Evolutionary conservation across 35 echinoderm and acorn worm genomes (phyloP).

Genomic region (Eucidaris tribuloides): DNA sequence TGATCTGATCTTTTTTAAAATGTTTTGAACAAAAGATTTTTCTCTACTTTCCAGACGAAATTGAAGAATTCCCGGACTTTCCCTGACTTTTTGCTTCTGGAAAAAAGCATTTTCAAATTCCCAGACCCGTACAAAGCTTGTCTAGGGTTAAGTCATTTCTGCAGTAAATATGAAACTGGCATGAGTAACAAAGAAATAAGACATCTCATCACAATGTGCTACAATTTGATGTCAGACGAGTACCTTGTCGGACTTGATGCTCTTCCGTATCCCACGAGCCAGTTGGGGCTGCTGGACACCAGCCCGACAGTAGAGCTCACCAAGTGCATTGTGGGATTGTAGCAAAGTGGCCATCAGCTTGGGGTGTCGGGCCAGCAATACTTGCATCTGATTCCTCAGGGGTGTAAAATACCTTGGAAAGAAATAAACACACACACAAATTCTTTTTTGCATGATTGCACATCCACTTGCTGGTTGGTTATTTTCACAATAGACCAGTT

Average conservation of each 20-base stretch:
- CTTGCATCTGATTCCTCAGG: not conserved
- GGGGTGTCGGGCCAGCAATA: constrained; percentile 7
- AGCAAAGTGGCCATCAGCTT: not conserved
- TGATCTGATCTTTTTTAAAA: too few species aligned
- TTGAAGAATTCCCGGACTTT: too few species aligned
- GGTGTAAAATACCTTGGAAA: not conserved
- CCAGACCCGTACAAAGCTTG: too few species aligned
- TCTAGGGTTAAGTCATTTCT: not conserved
- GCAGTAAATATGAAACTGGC: not conserved
- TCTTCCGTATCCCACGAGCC: not conserved
- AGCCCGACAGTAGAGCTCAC: not conserved
- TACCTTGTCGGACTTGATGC: constrained; percentile 3
- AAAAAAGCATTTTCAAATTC: not conserved
- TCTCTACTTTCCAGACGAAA: too few species aligned
- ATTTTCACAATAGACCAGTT: too few species aligned
- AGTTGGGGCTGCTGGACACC: not conserved
- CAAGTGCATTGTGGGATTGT: constrained; percentile 1
- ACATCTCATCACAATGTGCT: not conserved
- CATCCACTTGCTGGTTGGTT: too few species aligned
- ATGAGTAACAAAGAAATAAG: not conserved
- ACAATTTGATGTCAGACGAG: not conserved
- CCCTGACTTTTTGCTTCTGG: too few species aligned
- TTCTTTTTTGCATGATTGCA: too few species aligned
- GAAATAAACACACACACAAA: too few species aligned
- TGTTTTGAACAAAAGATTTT: too few species aligned